Percentiles rank a stretch among this genome's conserved stretches.
Conservation (phyloP, 2,113 vertebrate species). For the Himantopus leucocephalus region DNA sequence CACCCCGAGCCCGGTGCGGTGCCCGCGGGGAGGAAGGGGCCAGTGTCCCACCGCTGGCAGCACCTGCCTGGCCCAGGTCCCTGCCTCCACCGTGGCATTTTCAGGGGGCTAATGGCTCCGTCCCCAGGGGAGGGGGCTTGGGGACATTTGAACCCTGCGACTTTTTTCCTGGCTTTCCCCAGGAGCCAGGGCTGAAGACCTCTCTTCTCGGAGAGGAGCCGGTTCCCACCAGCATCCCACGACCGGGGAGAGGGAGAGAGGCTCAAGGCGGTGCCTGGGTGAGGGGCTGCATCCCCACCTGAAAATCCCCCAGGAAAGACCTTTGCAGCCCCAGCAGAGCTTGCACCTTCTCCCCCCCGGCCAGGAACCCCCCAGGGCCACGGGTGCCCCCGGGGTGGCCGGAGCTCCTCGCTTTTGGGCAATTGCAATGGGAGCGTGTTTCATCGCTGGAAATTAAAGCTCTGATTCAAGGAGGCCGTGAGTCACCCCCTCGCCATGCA, state of each 20-base stretch:
- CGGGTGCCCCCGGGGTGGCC: neutral
- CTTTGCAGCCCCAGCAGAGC: rapidly evolving
- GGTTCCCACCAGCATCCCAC: neutral
- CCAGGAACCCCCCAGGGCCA: rapidly evolving
- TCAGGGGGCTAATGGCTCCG: neutral
- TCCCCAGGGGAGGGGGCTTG: neutral
- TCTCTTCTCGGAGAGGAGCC: rapidly evolving
- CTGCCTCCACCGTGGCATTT: neutral
- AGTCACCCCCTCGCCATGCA: neutral
- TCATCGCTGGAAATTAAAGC: neutral
- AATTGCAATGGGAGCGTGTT: neutral
- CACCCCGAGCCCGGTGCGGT: rapidly evolving
- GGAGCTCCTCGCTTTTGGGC: neutral
- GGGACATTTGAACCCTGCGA: neutral
- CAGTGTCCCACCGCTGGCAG: neutral
- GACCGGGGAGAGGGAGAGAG: too few relatives aligned
- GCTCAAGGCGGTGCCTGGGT: neutral
- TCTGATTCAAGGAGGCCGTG: neutral
- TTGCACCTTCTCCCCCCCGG: neutral
- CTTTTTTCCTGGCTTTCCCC: neutral
- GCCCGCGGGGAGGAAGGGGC: neutral
- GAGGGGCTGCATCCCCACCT: neutral
- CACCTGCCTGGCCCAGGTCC: neutral
- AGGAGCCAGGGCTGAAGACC: neutral
- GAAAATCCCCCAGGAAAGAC: neutral